Base-by-base conservation (phyloP, 2,888 invertebrate genomes). In the Falcaria lacertinaria region DNA sequence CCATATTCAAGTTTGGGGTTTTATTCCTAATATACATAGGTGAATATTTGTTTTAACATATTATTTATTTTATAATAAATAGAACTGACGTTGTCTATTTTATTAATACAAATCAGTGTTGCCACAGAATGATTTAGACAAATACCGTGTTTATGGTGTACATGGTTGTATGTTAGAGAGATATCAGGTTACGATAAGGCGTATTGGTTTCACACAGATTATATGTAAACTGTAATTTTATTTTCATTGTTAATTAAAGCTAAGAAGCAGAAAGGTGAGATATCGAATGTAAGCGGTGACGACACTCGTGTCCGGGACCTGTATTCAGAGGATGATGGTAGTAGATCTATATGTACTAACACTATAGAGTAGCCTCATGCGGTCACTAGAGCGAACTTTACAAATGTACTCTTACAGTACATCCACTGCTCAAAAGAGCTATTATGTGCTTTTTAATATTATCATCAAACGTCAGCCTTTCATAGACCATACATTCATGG, bases 201-300 rank as follows among this genome's bases (percentile, higher is more conserved):
- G n/a, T n/a, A n/a, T n/a, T n/a, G n/a, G n/a, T n/a, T n/a, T n/a
- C 11, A 11, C 3, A 11, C 8, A 4, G 11, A 19, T 5, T n/a
- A 13, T 15, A 37, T 22, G 3, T 34, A 7, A 7, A 36, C 22
- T 48, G 38, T 56, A 56, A 62, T 50, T 41, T 41, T 54, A 57
- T 66, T 65, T 71, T 73, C 57, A 64, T 81, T 84, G 68, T 84
- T 74, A 75, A 74, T 80, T 82, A 79, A 88, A 89, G 88, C 83
- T 48, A 87, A 77, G 87, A 87, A 85, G 86, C 78, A 70, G 75
- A 88, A 78, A 76, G 74, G 74, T 73, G 85, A 78, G 52, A 71
- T 81, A 55, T 61, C 74, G 57, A 79, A 78, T 76, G 66, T 80
- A 69, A 68, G 69, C 77, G 57, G 75, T 57, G 80, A 74, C 54